Percentiles rank a stretch among this genome's conserved stretches.
Evolutionary conservation across 2,888 invertebrate genomes (phyloP).

Genomic region (Tetragnatha montana): DNA sequence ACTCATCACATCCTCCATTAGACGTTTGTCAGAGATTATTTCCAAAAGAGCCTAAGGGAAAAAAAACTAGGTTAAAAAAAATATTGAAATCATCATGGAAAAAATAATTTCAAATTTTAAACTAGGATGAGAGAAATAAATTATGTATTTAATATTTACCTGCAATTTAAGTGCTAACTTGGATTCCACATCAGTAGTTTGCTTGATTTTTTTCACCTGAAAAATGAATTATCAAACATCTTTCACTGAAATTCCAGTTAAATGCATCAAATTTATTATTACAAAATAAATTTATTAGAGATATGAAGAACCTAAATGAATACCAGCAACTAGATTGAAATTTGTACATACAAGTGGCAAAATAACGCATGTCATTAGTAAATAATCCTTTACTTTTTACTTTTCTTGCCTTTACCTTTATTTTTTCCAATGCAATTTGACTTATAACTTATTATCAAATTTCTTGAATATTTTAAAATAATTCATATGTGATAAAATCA

Average conservation of each 20-base stretch:
- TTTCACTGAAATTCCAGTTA: too few species aligned
- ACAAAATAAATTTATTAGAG: too few species aligned
- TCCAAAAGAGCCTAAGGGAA: constrained; percentile 74
- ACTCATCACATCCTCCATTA: constrained; percentile 78
- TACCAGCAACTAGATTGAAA: too few species aligned
- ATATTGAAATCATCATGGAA: background rate
- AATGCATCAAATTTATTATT: too few species aligned
- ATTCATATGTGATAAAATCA: too few species aligned
- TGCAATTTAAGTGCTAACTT: constrained; percentile 14
- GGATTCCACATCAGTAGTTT: constrained; percentile 10
- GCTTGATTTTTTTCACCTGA: background rate
- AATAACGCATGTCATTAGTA: too few species aligned
- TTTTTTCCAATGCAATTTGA: background rate
- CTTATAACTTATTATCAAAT: too few species aligned
- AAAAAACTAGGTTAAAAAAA: background rate
- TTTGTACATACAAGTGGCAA: too few species aligned
- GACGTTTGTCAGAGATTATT: constrained; percentile 77
- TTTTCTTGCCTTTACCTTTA: background rate
- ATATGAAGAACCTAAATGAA: too few species aligned
- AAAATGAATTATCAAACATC: background rate
- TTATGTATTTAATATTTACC: constrained; percentile 8
- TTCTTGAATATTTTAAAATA: too few species aligned
- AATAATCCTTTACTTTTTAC: too few species aligned
- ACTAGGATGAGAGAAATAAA: background rate
- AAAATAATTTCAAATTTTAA: background rate